Conservation (phyloP, 2,797 vertebrate species). For the Scleropages formosus region DNA sequence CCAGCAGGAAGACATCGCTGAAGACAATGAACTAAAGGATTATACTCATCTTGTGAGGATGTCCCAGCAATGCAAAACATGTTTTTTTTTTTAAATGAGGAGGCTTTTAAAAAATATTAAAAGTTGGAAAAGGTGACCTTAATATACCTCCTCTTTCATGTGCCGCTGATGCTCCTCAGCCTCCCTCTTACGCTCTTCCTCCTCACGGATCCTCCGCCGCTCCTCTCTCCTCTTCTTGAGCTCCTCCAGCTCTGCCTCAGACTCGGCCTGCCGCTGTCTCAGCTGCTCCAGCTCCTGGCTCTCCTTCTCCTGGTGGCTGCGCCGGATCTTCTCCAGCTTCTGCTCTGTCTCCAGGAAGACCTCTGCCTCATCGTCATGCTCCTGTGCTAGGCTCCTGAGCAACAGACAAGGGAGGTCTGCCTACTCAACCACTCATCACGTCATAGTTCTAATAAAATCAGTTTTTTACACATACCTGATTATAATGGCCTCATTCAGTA, state of each 20-base stretch:
- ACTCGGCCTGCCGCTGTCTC: slow-evolving; percentile 58
- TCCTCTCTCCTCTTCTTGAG: slow-evolving; percentile 66
- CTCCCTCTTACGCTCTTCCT: slow-evolving; percentile 55
- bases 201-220: slow-evolving; percentile 50
- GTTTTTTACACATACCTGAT: too few species aligned
- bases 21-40: neutral
- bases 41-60: neutral
- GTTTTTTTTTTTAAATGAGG: slow-evolving; percentile 12
- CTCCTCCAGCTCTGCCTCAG: slow-evolving; percentile 71
- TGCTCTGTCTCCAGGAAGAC: slow-evolving; percentile 61
- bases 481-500: too few species aligned
- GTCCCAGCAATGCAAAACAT: neutral
- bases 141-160: slow-evolving; percentile 64
- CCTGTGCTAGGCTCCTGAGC: slow-evolving; percentile 31
- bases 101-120: too few species aligned
- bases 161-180: slow-evolving; percentile 56
- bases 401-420: neutral
- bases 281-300: slow-evolving; percentile 65
- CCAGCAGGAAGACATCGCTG: neutral
- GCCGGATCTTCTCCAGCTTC: slow-evolving; percentile 70
- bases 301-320: slow-evolving; percentile 66
- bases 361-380: slow-evolving; percentile 47
- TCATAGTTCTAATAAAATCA: too few species aligned
- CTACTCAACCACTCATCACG: too few species aligned
- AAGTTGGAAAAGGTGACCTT: too few species aligned